Evolutionary conservation across 2,113 vertebrate species (phyloP), one percentile per base, ranked within the genome.

Genomic region (Entelurus aequoreus): DNA sequence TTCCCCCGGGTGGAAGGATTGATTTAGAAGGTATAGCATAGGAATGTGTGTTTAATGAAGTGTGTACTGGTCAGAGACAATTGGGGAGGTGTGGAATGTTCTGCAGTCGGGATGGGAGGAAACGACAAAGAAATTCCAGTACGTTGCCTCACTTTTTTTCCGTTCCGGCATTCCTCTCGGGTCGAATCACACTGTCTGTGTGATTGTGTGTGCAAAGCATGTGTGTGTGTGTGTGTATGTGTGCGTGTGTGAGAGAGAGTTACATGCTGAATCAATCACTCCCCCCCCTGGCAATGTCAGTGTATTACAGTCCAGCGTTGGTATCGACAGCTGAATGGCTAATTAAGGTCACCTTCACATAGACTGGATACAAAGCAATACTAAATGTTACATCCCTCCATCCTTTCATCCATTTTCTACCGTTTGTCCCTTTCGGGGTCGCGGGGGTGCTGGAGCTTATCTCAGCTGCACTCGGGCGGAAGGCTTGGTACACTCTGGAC

Each of bases 71-170:
- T 19, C 1, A 54, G 40, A 49, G 72, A 73, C 76, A 76, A 77
- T 50, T 49, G 14, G 42, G 67, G 69, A 74, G 74, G 63, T 56
- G 63, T 14, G 78, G 85, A 80, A 83, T 85, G 77, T 76, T 62
- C 72, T 55, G 74, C 47, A 75, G 72, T 68, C 46, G 12, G 72
- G 65, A 75, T 6, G 48, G 63, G 76, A 88, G 84, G 81, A 88
- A 83, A 81, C 63, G 61, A 86, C 82, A 81, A 80, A 83, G 77
- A 82, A 83, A 81, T 85, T 82, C 84, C 86, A 66, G 67, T 59
- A 49, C 61, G 40, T 19, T 2, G 68, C 69, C 76, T 74, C 66
- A 54, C 55, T 62, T 53, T 59, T 69, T 60, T 68, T 60, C 66
- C 2, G 19, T 77, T 70, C 55, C 75, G 54, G 76, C 84, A 86